Conservation (phyloP, 2,888 invertebrate genomes). For the Lomographa bimaculata region DNA sequence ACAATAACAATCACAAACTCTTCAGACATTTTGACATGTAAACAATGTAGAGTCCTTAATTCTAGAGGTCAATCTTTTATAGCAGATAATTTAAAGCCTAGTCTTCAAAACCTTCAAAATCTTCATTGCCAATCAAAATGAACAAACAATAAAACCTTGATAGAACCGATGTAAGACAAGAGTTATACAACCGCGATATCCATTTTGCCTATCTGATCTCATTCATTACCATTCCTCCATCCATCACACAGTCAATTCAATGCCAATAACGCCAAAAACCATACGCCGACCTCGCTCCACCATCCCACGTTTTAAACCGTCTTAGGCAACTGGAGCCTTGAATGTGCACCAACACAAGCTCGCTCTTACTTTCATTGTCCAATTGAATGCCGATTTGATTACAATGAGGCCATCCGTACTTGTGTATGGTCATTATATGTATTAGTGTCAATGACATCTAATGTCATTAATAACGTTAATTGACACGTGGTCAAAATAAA, state of each 20-base stretch:
- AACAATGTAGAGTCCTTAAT: too few species aligned
- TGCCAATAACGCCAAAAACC: constrained; percentile 28
- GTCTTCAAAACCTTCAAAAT: too few species aligned
- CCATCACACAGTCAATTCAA: constrained; percentile 19
- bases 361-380: constrained; percentile 73
- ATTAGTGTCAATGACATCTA: constrained; percentile 5
- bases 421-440: constrained; percentile 32
- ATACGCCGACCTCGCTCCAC: constrained; percentile 48
- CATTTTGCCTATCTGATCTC: too few species aligned
- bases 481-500: not conserved
- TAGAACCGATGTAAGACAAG: too few species aligned
- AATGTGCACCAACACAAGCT: constrained; percentile 61
- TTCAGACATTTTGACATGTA: too few species aligned
- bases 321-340: constrained; percentile 70
- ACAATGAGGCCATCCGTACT: constrained; percentile 53
- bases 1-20: too few species aligned
- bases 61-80: too few species aligned
- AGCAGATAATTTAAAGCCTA: too few species aligned
- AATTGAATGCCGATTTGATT: constrained; percentile 58
- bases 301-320: constrained; percentile 63
- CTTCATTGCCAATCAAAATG: too few species aligned
- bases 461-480: not conserved
- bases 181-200: too few species aligned
- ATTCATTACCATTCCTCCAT: too few species aligned
- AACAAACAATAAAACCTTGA: too few species aligned